phyloP scores from a whole-genome alignment of 2,797 vertebrate species.

The Phaenicophaeus curvirostris region DNA sequence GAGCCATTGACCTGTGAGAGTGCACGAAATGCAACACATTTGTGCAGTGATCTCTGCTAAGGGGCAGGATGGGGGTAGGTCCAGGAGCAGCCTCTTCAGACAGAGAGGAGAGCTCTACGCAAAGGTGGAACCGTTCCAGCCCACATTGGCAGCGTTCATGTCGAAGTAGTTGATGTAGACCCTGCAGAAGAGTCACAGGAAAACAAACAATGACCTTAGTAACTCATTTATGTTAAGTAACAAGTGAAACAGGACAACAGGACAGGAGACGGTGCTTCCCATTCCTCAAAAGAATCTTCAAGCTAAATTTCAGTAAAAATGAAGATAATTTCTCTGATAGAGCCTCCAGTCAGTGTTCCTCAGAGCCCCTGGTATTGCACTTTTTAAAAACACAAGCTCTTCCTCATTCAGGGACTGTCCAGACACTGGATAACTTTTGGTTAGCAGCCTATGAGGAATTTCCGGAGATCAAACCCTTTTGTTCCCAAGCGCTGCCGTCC shows the following conservation, averaged over 20 bases:
- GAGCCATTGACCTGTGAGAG: not conserved
- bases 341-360: not conserved
- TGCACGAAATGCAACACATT: not conserved
- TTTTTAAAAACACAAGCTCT: not conserved
- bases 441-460: not conserved
- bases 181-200: conserved; percentile 72
- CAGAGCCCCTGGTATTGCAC: not conserved
- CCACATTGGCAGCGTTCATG: conserved; percentile 88
- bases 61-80: not conserved
- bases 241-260: not conserved
- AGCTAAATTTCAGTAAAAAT: not conserved
- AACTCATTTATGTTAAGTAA: not conserved
- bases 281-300: not conserved
- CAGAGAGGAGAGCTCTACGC: conserved; percentile 65
- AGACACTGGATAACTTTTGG: not conserved
- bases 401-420: not conserved
- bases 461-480: not conserved
- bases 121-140: conserved; percentile 91
- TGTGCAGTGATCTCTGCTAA: not conserved
- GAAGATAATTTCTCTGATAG: not conserved
- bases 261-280: not conserved
- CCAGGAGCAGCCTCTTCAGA: not conserved
- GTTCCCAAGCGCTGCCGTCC: rapidly evolving
- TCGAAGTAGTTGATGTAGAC: conserved; percentile 92
- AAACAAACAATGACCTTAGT: not conserved